Evolutionary conservation across 2,888 invertebrate genomes (phyloP).

Genomic region (Lydus trimaculatus): DNA sequence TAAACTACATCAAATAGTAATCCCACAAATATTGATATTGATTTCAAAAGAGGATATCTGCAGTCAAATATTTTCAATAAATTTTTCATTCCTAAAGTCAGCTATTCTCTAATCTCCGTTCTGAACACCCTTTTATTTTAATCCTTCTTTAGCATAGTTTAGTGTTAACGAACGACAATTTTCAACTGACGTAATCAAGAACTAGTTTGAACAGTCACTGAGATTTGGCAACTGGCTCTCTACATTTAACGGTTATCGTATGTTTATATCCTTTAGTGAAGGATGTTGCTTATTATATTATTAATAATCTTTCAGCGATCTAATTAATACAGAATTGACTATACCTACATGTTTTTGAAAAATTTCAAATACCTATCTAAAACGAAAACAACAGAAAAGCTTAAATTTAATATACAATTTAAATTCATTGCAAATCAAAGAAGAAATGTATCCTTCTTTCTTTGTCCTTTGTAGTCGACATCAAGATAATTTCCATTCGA

Average conservation of each 20-base stretch:
- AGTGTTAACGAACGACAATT: constrained; percentile 4
- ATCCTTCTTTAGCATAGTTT: constrained; percentile 9
- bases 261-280: constrained; percentile 10
- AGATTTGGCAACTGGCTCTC: constrained; percentile 14
- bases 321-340: not conserved
- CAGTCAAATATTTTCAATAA: not conserved
- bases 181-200: constrained; percentile 12
- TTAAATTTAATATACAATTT: too few species aligned
- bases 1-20: too few species aligned
- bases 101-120: too few species aligned
- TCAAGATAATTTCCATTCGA: constrained; percentile 16
- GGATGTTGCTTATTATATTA: not conserved
- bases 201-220: constrained; percentile 7
- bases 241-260: constrained; percentile 14
- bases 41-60: too few species aligned
- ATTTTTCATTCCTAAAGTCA: too few species aligned
- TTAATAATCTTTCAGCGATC: not conserved
- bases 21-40: too few species aligned
- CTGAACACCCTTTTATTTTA: not conserved
- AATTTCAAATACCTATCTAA: too few species aligned
- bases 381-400: not conserved
- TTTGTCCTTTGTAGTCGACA: not conserved
- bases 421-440: not conserved
- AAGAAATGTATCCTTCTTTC: not conserved
- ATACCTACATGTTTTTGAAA: too few species aligned